Evolutionary conservation across 2,113 vertebrate genomes (phyloP), one percentile per base, ranked within the genome.

Genomic region (Ivindomyrus marchei): DNA sequence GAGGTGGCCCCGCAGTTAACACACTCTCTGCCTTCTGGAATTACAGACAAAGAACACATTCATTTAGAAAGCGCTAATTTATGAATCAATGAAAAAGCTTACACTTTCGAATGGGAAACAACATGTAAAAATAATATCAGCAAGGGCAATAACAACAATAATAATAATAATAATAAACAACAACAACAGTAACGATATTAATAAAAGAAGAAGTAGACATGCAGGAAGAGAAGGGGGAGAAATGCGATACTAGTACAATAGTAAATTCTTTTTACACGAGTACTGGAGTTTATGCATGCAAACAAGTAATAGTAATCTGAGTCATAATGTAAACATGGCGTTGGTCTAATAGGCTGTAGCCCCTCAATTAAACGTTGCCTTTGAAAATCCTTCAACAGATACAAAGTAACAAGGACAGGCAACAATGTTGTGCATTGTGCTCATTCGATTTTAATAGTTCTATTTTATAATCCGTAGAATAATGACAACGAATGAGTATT

Each of bases 1-100:
- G 98, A 99, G 92, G 98, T 99, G 91, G 98, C 98, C 94, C 98
- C 98, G 91, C 98, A 99, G 94, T 99, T 99, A 95, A 99, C 98
- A 95, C 98, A 99, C 97, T 99, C 98, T 96, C 98, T 97, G 95
- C 98, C 98, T 96, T 99, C 98, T 99, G 97, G 95, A 97, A 97
- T 89, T 91, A 92, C 90, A 93, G 58, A 91, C 90, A 91, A 88
- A 45, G 89, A 52, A 89, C 74, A 85, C 89, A 58, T 58, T 93
- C 88, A 95, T 90, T 93, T 90, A 94, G 66, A 93, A 42, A 93
- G 87, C 45, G 36, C 24, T 66, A 85, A 27, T 91, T 90, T 80
- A 19, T 39, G 94, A 91, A 94, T 91, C 91, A 39, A 47, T 47
- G 36, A 42, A 80, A 80, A 70, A 13, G 9, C 74, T 6, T 19